Evolutionary conservation across 1,140 invertebrate species (phyloP).

Genomic region (Drosophila seguyi): DNA sequence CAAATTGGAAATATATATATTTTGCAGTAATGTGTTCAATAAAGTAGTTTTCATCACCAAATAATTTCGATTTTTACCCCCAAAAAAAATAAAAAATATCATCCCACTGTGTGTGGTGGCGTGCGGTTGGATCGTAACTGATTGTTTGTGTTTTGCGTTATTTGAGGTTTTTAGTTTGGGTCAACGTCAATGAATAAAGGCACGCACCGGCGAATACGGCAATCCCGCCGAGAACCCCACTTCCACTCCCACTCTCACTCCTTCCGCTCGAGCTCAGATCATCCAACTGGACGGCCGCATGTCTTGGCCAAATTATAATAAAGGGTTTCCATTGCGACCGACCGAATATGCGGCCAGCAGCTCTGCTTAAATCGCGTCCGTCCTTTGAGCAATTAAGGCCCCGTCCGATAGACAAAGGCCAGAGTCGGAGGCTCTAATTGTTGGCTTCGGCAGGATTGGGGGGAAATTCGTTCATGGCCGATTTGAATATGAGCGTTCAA

Average conservation of each 20-base stretch:
- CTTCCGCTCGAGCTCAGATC: constrained; percentile 61
- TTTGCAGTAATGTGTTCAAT: too few relatives aligned
- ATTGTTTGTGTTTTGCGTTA: constrained; percentile 73
- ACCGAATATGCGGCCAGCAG: constrained; percentile 35
- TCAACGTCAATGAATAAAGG: constrained; percentile 68
- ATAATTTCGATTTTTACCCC: not conserved
- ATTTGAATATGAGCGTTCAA: constrained; percentile 6
- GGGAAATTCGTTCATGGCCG: constrained; percentile 1
- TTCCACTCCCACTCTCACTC: constrained; percentile 1
- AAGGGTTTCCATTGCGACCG: constrained; percentile 70
- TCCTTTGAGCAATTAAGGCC: constrained; percentile 66
- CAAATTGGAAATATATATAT: too few relatives aligned
- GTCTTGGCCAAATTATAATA: constrained; percentile 78
- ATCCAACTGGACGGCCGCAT: constrained; percentile 37
- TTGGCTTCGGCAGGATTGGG: not conserved
- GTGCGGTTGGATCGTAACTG: constrained; percentile 62
- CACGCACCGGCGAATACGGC: constrained; percentile 51
- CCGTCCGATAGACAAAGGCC: constrained; percentile 40
- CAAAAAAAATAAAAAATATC: not conserved
- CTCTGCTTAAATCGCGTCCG: constrained; percentile 6
- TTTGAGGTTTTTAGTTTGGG: constrained; percentile 79
- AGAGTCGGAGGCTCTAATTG: constrained; percentile 4
- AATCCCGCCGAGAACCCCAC: not conserved
- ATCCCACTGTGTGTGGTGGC: constrained; percentile 25
- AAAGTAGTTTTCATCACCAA: too few relatives aligned